Conservation (phyloP, 2,888 invertebrate genomes). For the Hirtodrosophila confusa region DNA sequence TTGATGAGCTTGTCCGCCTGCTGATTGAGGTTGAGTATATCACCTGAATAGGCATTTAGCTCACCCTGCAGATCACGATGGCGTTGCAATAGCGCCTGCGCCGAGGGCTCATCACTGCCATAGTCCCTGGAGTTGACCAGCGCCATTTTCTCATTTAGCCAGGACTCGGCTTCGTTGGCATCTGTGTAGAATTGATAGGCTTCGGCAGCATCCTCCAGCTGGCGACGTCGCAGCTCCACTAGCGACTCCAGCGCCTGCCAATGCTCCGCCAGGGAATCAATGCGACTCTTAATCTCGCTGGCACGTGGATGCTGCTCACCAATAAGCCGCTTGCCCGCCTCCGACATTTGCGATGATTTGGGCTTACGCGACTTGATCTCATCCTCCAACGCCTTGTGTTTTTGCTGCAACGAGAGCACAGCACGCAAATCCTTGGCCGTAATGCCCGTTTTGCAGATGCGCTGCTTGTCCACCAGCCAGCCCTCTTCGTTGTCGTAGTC, state of each 20-base stretch:
- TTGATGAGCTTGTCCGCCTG: conserved; percentile 91
- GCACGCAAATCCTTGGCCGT: conserved; percentile 96
- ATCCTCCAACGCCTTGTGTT: conserved; percentile 94
- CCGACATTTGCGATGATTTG: conserved; percentile 89
- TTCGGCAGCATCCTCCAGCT: conserved; percentile 94
- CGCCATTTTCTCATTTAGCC: conserved; percentile 98
- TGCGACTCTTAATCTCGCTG: conserved; percentile 91
- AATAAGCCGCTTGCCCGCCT: conserved; percentile 89
- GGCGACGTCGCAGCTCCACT: conserved; percentile 89
- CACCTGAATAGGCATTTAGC: conserved; percentile 93
- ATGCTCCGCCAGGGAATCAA: conserved; percentile 91
- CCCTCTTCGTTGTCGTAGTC: conserved; percentile 99
- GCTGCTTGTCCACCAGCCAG: conserved; percentile 97
- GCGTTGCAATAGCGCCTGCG: conserved; percentile 93
- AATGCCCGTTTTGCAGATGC: conserved; percentile 96
- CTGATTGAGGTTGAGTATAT: conserved; percentile 91
- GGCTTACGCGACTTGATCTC: conserved; percentile 91
- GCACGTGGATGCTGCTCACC: conserved; percentile 92
- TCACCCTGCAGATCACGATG: conserved; percentile 95
- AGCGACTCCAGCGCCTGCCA: conserved; percentile 96
- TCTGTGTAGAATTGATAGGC: conserved; percentile 99
- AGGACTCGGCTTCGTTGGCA: conserved; percentile 98
- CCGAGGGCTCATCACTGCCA: conserved; percentile 96
- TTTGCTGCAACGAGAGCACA: conserved; percentile 94
- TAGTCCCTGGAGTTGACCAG: conserved; percentile 95